Conservation (phyloP, 1,140 invertebrate species). For the Zaprionus nigranus region DNA sequence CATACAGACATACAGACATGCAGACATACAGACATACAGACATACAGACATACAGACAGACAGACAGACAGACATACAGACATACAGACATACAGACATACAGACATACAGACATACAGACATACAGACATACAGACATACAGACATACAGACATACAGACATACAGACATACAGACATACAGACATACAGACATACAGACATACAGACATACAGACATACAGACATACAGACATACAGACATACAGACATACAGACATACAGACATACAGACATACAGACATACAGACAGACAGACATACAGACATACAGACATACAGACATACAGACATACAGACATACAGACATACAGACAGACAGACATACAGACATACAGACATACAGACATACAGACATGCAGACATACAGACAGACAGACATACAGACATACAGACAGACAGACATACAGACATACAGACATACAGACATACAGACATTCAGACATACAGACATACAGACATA, state of each 20-base stretch:
- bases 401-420: too few relatives aligned
- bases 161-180: neutral
- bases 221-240: neutral
- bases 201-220: neutral
- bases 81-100: neutral
- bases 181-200: neutral
- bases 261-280: neutral
- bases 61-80: neutral
- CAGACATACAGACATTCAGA: neutral
- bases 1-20: too few relatives aligned
- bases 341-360: neutral
- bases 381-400: neutral
- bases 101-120: neutral
- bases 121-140: neutral
- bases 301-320: neutral
- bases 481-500: neutral
- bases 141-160: neutral
- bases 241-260: neutral
- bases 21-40: too few relatives aligned
- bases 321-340: neutral
- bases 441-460: neutral
- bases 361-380: neutral
- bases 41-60: neutral
- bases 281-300: neutral
- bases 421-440: neutral